Evolutionary conservation across 2,888 invertebrate species (phyloP).

Genomic region (Stramonita haemastoma): DNA sequence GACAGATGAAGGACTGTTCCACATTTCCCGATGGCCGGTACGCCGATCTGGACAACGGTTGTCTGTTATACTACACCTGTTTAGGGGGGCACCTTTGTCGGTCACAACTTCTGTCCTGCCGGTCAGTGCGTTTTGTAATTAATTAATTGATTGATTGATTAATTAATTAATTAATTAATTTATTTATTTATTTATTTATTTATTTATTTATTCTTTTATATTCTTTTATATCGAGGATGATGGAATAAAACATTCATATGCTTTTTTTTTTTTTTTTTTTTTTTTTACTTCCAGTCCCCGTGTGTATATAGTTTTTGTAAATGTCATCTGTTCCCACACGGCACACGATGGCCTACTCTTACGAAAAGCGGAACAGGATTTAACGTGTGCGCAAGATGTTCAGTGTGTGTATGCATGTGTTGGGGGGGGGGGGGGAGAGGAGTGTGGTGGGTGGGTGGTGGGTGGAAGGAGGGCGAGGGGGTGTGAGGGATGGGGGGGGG

Average conservation of each 20-base stretch:
- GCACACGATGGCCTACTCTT: no score
- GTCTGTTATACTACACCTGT: conserved; percentile 67
- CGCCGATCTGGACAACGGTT: conserved; percentile 61
- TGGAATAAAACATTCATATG: no score
- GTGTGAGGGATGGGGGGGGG: neutral
- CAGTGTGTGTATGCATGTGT: conserved; percentile 1
- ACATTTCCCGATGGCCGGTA: conserved; percentile 57
- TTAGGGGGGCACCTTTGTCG: conserved; percentile 58
- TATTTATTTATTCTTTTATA: no score
- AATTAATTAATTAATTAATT: no score
- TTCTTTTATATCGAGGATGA: no score
- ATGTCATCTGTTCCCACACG: no score
- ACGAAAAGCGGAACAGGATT: no score
- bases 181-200: no score
- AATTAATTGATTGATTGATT: no score
- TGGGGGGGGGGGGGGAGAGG: neutral
- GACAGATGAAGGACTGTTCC: conserved; percentile 59
- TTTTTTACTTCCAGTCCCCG: no score
- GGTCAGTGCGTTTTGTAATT: conserved; percentile 52
- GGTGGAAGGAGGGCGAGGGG: neutral
- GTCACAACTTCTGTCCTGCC: conserved; percentile 64
- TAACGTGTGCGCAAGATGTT: neutral
- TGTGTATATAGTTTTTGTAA: no score
- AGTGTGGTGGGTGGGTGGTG: neutral
- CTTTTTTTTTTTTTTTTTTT: no score